These are phyloP conservation scores for Coptodon rendalli DNA, from an alignment of 2,113 vertebrate genomes.

Conservation along the genomic window DNA sequence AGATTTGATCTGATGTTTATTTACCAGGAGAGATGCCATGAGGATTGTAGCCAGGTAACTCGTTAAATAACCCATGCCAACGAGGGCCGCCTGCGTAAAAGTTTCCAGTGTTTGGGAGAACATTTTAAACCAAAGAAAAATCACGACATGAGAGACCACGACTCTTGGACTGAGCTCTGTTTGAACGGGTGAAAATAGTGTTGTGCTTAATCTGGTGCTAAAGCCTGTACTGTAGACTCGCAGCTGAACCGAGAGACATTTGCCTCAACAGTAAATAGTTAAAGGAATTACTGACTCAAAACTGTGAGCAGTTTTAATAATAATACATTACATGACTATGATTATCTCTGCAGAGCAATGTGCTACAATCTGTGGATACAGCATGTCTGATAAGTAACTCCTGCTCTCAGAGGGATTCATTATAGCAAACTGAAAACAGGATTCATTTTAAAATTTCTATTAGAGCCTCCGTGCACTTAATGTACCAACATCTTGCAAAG, in stretches of 20 bases:
- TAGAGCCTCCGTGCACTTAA: background rate
- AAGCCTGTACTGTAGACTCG: background rate
- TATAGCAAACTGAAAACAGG: background rate
- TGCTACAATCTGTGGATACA: background rate
- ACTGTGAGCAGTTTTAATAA: background rate
- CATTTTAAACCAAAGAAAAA: background rate
- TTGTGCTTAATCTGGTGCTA: constrained; percentile 16
- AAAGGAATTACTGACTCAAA: background rate
- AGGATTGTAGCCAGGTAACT: constrained; percentile 18
- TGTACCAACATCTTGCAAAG: background rate
- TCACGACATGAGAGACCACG: background rate
- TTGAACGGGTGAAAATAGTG: background rate
- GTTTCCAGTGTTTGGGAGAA: background rate
- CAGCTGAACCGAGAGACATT: background rate
- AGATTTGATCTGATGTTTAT: constrained; percentile 14
- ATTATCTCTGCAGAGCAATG: background rate
- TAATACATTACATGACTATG: background rate
- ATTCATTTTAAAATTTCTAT: background rate
- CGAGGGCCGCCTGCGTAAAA: background rate
- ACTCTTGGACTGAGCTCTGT: background rate
- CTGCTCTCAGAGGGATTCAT: background rate
- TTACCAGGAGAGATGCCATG: background rate
- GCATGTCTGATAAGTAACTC: background rate
- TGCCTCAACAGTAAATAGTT: background rate
- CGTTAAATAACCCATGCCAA: constrained; percentile 1